Conservation (phyloP, 2,797 vertebrate genomes). For the Zalophus californianus region DNA sequence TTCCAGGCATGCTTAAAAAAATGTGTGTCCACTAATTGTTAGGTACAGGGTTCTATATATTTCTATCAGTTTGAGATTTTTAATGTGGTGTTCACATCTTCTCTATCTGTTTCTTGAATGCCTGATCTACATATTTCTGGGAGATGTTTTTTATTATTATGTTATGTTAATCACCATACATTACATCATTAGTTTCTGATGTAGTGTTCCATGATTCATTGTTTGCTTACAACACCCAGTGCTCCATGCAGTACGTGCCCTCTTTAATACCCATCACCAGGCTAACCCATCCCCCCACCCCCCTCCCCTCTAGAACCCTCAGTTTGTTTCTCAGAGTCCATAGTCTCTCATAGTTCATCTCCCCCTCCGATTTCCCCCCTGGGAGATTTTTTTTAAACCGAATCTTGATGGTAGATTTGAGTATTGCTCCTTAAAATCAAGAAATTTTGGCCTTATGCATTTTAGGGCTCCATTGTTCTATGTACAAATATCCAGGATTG, state of each 20-base stretch:
- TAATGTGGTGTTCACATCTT: not conserved
- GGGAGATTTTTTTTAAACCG: not conserved
- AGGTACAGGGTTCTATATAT: not conserved
- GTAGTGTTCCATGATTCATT: too few relatives aligned
- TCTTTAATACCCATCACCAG: too few relatives aligned
- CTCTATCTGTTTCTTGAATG: not conserved
- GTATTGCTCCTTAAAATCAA: not conserved
- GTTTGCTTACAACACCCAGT: too few relatives aligned
- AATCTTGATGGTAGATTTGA: not conserved
- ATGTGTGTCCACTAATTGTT: not conserved
- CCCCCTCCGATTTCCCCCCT: not conserved
- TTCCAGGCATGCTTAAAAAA: not conserved
- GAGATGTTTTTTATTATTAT: not conserved
- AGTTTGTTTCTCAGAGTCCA: too few relatives aligned
- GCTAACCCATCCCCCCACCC: too few relatives aligned
- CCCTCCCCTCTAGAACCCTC: too few relatives aligned
- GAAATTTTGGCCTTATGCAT: not conserved
- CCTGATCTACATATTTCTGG: not conserved
- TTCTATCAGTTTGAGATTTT: not conserved
- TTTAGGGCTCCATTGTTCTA: not conserved
- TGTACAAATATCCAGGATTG: not conserved
- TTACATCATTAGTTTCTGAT: too few relatives aligned
- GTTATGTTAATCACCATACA: too few relatives aligned
- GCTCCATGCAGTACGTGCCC: too few relatives aligned
- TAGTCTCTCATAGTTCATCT: too few relatives aligned